Percentiles rank a stretch among this genome's conserved stretches.
phyloP scores from a whole-genome alignment of 2,888 invertebrate genomes.

The Taenaris catops region DNA sequence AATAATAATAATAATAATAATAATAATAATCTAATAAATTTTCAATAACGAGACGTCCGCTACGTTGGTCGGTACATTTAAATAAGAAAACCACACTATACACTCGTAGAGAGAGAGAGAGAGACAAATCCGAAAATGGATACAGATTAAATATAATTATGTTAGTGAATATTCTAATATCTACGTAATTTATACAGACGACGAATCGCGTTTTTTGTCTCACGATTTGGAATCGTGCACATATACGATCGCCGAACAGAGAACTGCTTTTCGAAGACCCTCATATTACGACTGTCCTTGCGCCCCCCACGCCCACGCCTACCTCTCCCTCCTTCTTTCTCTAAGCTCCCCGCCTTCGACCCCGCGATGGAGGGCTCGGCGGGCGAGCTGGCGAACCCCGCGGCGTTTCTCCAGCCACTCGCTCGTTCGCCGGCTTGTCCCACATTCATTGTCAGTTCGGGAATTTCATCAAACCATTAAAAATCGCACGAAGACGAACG shows the following conservation, averaged over 20 bases:
- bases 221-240: constrained; percentile 77
- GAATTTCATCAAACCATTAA: constrained; percentile 31
- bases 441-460: constrained; percentile 31
- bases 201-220: constrained; percentile 58
- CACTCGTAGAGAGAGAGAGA: constrained; percentile 80
- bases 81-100: constrained; percentile 77
- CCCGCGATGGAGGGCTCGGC: constrained; percentile 43
- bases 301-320: constrained; percentile 43
- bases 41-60: constrained; percentile 76
- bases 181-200: constrained; percentile 74
- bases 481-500: constrained; percentile 69
- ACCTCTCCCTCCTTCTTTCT: constrained; percentile 44
- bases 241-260: constrained; percentile 71
- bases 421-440: constrained; percentile 31
- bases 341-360: no score
- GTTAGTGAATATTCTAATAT: constrained; percentile 71
- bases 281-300: constrained; percentile 44
- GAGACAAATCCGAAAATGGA: constrained; percentile 77
- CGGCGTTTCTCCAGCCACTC: constrained; percentile 23
- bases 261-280: constrained; percentile 67
- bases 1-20: no score
- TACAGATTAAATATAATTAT: constrained; percentile 77
- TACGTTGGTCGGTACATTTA: constrained; percentile 79
- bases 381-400: constrained; percentile 28
- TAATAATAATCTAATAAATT: constrained; percentile 79